phyloP scores from a whole-genome alignment of 2,113 vertebrate species.

The Proterorhinus semilunaris region DNA sequence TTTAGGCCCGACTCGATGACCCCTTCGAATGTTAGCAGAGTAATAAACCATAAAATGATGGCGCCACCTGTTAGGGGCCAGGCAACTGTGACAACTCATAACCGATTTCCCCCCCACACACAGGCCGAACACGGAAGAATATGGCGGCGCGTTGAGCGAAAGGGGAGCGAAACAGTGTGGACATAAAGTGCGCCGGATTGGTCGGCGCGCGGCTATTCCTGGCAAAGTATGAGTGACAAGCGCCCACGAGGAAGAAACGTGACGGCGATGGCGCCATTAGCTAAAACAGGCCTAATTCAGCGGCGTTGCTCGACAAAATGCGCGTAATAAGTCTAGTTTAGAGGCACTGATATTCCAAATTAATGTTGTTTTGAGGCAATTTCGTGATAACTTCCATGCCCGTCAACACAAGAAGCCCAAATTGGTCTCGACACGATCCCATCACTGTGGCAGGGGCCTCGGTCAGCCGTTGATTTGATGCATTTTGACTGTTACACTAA shows the following conservation, averaged over 20 bases:
- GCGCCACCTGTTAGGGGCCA: conserved; percentile 85
- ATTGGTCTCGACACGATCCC: conserved; percentile 75
- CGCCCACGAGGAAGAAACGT: conserved; percentile 41
- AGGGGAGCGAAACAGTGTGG: conserved; percentile 5
- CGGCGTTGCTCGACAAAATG: conserved; percentile 11
- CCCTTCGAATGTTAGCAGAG: conserved; percentile 84
- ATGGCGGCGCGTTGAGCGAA: background rate
- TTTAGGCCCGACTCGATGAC: conserved; percentile 76
- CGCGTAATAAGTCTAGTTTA: too few species aligned
- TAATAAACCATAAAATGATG: conserved; percentile 71
- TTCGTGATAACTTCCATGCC: conserved; percentile 49
- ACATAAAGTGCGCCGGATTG: conserved; percentile 36
- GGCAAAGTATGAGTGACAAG: conserved; percentile 64
- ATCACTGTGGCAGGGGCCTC: conserved; percentile 76
- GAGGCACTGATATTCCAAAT: background rate
- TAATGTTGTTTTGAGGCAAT: conserved; percentile 47
- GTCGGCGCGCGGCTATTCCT: conserved; percentile 50
- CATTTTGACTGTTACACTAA: conserved; percentile 83
- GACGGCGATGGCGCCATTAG: conserved; percentile 50
- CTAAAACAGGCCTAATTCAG: conserved; percentile 57
- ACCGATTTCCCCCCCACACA: conserved; percentile 61
- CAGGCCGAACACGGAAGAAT: conserved; percentile 33
- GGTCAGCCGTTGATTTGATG: conserved; percentile 79
- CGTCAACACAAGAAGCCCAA: conserved; percentile 74
- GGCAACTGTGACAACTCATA: conserved; percentile 85